Evolutionary conservation across 2,888 invertebrate genomes (phyloP).

Genomic region (Polyploca ridens): DNA sequence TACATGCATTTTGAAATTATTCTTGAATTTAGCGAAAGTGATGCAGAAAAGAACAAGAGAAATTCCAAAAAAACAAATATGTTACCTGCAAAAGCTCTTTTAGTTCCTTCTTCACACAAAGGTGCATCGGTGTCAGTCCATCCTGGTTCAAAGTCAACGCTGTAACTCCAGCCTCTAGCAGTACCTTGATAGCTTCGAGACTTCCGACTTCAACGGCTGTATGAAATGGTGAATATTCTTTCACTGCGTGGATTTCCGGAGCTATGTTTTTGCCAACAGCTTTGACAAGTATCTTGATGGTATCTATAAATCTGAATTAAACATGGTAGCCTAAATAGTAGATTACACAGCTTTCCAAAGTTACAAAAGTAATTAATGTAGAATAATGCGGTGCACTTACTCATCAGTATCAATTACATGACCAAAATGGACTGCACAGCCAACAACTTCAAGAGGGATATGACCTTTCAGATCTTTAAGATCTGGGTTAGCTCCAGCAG

Average conservation of each 20-base stretch:
- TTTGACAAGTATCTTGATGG: slow-evolving; percentile 58
- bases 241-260: background rate
- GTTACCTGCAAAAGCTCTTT: slow-evolving; percentile 72
- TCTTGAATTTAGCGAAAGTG: no score
- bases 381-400: slow-evolving; percentile 34
- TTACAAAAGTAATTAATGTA: background rate
- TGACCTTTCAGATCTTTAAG: slow-evolving; percentile 68
- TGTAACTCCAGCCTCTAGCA: slow-evolving; percentile 70
- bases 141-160: slow-evolving; percentile 67
- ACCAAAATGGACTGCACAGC: slow-evolving; percentile 64
- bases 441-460: slow-evolving; percentile 80
- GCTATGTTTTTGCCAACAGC: slow-evolving; percentile 21
- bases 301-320: slow-evolving; percentile 53
- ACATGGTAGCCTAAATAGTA: no score
- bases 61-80: background rate
- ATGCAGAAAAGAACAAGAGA: no score
- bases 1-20: no score
- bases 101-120: slow-evolving; percentile 73
- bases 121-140: slow-evolving; percentile 80
- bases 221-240: slow-evolving; percentile 68
- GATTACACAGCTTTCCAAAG: no score
- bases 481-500: slow-evolving; percentile 77
- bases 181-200: slow-evolving; percentile 66
- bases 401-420: slow-evolving; percentile 45
- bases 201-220: slow-evolving; percentile 77